These are phyloP conservation scores for Rhagonycha fulva DNA, from an alignment of 2,888 invertebrate species.

Conservation along the genomic window DNA sequence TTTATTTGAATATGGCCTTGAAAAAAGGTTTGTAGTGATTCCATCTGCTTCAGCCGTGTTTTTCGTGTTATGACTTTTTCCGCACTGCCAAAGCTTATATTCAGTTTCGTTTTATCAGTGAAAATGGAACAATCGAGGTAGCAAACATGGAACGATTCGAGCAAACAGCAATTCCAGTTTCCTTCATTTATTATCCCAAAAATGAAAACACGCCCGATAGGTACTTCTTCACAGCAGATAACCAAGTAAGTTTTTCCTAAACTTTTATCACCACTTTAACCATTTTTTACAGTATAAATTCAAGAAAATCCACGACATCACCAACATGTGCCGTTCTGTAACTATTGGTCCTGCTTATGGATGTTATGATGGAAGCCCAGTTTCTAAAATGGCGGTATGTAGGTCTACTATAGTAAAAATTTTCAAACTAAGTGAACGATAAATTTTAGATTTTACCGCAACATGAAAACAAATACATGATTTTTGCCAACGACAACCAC, in stretches of 20 bases:
- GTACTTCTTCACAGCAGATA: conserved; percentile 63
- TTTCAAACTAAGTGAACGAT: neutral
- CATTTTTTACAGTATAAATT: conserved; percentile 64
- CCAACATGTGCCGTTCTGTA: conserved; percentile 69
- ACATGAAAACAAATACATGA: conserved; percentile 56
- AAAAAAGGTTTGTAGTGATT: conserved; percentile 47
- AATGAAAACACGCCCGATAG: conserved; percentile 26
- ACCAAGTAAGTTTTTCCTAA: conserved; percentile 57
- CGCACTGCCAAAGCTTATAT: neutral
- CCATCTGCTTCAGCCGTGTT: neutral
- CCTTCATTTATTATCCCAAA: conserved; percentile 57
- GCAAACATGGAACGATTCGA: conserved; percentile 60
- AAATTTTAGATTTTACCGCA: conserved; percentile 49
- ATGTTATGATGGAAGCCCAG: conserved; percentile 55
- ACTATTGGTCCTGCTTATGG: conserved; percentile 72
- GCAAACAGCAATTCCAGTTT: conserved; percentile 64
- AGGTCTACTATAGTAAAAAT: neutral
- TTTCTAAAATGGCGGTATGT: conserved; percentile 56
- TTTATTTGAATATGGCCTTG: conserved; percentile 64
- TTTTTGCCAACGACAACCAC: conserved; percentile 66
- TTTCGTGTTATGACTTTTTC: neutral
- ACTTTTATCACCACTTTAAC: neutral
- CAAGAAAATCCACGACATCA: conserved; percentile 66
- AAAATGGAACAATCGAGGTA: neutral
- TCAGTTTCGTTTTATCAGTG: neutral